Base-by-base conservation (phyloP, 2,797 vertebrate species). In the Sebastes ruberrimus region DNA sequence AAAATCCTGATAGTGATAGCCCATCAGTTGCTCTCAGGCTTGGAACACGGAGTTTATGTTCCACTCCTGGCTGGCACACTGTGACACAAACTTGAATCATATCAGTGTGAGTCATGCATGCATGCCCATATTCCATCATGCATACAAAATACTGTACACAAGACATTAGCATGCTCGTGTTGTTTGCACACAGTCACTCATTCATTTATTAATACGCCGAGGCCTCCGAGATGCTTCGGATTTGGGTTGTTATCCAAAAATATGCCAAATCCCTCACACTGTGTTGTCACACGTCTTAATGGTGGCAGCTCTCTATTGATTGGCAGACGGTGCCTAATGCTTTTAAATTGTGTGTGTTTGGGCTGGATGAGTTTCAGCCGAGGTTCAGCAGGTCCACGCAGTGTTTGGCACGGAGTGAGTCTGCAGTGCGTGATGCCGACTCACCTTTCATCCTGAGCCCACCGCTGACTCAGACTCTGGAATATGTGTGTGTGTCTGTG, bases 391-490 rank as follows among this genome's bases (percentile, higher is more conserved):
- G 57, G 70, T 80, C 55, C 8, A 20, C 28, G 25, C 33, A 27
- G 22, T 9, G 52, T 76, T 72, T 72, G 57, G 42, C 69, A 16
- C 7, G 3, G 35, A 56, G 28, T n/a, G 25, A 25, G 28, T 74
- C 30, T 80, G 71, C 72, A 32, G 28, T 71, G 56, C 38, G 14
- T 68, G 71, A 60, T 4, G 7, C 53, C n/a, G 22, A 57, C 46
- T 75, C 67, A 64, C 59, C 61, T 83, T 80, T 85, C 66, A 83
- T 88, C 81, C 57, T 60, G 67, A 73, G 71, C 77, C 79, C 56
- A 72, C 23, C 27, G 61, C 33, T 85, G 75, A 82, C 69, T 86
- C 79, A 74, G 23, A 55, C 60, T 74, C 60, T 74, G 62, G 30
- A 70, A 55, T 13, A 32, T 30, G 18, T 74, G 22, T 77, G 63